A percentile compares a stretch with the other conserved stretches of the same genome.
Conservation (phyloP, 1,140 invertebrate species). For the Trichogramma pretiosum region DNA sequence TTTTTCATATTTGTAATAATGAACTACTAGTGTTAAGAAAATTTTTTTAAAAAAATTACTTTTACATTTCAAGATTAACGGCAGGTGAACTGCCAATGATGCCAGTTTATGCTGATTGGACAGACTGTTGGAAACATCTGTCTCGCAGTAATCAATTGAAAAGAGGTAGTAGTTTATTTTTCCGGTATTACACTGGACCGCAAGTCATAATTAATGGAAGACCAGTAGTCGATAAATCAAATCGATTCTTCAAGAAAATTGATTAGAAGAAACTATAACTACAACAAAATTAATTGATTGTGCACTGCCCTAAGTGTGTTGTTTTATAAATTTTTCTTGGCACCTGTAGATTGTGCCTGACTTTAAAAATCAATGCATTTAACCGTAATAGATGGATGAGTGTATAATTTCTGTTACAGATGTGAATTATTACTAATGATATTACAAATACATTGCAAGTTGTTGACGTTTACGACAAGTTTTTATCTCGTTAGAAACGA, state of each 20-base stretch:
- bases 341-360: no score
- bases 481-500: no score
- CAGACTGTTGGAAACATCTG: conserved; percentile 71
- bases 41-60: neutral
- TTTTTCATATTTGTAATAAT: neutral
- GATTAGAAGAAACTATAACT: neutral
- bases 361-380: conserved; percentile 7
- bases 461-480: no score
- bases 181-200: conserved; percentile 69
- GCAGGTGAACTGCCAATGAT: conserved; percentile 72
- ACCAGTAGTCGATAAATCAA: conserved; percentile 16
- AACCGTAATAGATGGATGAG: conserved; percentile 6
- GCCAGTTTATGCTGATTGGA: conserved; percentile 70
- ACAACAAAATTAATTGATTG: neutral
- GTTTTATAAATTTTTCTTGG: no score
- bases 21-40: neutral
- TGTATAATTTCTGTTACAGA: no score
- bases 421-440: no score
- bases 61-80: conserved; percentile 49
- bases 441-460: no score
- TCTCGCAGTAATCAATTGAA: conserved; percentile 65
- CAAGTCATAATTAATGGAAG: conserved; percentile 36
- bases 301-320: neutral
- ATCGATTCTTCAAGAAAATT: neutral
- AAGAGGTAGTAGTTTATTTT: conserved; percentile 72